Evolutionary conservation across 2,888 invertebrate species (phyloP).

Genomic region (Pogonocherus hispidulus): DNA sequence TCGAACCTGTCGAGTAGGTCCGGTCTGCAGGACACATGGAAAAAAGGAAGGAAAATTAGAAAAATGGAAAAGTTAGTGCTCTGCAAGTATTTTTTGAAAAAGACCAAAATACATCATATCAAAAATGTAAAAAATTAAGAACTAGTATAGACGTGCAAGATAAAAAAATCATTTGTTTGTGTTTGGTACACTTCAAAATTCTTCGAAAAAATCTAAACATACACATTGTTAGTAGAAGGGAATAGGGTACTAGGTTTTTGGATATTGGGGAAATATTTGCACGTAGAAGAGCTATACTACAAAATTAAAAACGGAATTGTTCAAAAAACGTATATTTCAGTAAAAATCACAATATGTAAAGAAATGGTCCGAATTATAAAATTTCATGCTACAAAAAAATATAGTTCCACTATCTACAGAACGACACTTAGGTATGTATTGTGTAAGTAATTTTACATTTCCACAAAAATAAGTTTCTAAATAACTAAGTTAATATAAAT

Average conservation of each 20-base stretch:
- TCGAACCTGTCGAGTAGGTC: conserved; percentile 68
- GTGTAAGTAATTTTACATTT: not conserved
- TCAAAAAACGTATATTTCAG: conserved; percentile 23
- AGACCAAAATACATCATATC: conserved; percentile 36
- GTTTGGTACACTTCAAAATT: conserved; percentile 38
- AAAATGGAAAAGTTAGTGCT: conserved; percentile 46
- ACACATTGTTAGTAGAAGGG: conserved; percentile 53
- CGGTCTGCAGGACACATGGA: conserved; percentile 55
- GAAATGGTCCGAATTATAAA: conserved; percentile 4
- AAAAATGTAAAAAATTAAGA: conserved; percentile 33
- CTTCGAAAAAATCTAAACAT: conserved; percentile 44
- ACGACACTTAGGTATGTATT: not conserved
- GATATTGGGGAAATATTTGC: conserved; percentile 10
- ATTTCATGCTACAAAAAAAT: conserved; percentile 27
- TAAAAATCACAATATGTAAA: conserved; percentile 20
- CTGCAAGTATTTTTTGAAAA: conserved; percentile 14
- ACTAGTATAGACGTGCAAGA: conserved; percentile 1
- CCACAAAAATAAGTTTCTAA: not conserved
- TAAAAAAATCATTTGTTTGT: conserved; percentile 31
- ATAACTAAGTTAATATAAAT: not conserved
- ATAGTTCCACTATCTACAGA: not conserved
- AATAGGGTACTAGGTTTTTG: conserved; percentile 27
- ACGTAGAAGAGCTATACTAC: conserved; percentile 28
- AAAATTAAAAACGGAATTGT: conserved; percentile 23
- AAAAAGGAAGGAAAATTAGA: conserved; percentile 39